These are phyloP conservation scores for Aythya baeri DNA, from an alignment of 2,113 vertebrate genomes.

Conservation along the genomic window DNA sequence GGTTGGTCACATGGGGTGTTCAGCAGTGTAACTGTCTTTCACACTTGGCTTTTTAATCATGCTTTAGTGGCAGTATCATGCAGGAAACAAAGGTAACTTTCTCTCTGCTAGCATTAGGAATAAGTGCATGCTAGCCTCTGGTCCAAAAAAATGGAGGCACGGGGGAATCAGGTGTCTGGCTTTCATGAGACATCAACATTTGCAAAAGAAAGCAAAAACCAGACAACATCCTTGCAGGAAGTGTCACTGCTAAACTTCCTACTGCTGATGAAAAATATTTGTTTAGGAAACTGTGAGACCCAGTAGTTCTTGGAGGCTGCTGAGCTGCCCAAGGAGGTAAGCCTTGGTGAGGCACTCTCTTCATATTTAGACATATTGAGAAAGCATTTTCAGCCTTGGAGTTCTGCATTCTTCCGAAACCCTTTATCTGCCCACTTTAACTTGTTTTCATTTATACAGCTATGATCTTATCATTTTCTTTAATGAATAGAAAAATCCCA, in stretches of 20 bases:
- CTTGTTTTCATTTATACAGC: not conserved
- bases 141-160: fast-evolving
- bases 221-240: not conserved
- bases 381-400: not conserved
- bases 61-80: not conserved
- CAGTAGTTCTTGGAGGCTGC: not conserved
- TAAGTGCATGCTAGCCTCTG: not conserved
- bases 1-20: not conserved
- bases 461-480: not conserved
- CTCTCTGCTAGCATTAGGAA: not conserved
- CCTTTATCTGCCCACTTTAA: not conserved
- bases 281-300: not conserved
- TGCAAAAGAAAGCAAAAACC: not conserved
- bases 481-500: not conserved
- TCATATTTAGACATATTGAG: not conserved
- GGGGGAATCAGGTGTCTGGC: fast-evolving
- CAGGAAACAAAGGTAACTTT: not conserved
- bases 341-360: not conserved
- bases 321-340: not conserved
- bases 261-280: not conserved
- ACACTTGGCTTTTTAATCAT: fast-evolving
- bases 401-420: not conserved
- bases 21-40: not conserved
- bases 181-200: not conserved
- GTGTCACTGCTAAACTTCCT: not conserved